Base-by-base conservation (phyloP, 2,888 invertebrate species). In the Diplolepis rosae region DNA sequence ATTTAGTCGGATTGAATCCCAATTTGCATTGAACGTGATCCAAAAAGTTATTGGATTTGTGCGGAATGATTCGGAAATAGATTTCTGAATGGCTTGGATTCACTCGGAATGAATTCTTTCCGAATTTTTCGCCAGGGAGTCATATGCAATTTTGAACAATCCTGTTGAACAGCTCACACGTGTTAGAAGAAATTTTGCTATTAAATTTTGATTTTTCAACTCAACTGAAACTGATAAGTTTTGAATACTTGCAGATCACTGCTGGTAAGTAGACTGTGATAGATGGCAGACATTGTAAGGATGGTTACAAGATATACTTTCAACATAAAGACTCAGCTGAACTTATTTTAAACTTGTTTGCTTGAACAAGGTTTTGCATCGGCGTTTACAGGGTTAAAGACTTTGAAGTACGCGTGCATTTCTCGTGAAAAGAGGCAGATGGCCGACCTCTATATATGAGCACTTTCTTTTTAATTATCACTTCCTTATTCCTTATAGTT, bases 381-480 rank as follows among this genome's bases (percentile, higher is more conserved):
- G 45, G 9, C 45, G 45, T 18, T 45, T 45, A 18, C 56, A 56
- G 35, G 56, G 56, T 56, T 56, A 56, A 56, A 56, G 39, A 39
- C 39, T 61, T 61, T 22, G 22, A 39, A 35, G 61, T 39, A 13
- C 61, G 39, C 39, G 61, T 61, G 35, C 39, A 24, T 39, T 61
- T 39, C 61, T 61, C 35, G 32, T 18, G 45, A 18, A 61, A 39
- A 39, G 35, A 61, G 61, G 75, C 77, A 69, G 73, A 77, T 76
- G 74, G 72, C 67, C 69, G 68, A 74, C 66, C 72, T 66, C 73
- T 69, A 72, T 66, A 71, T 56, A 72, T 69, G 75, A 73, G 69
- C 72, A 72, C 75, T 73, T 80, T 78, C 73, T 80, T 80, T 80
- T 80, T 80, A 80, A 80, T 80, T 80, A 80, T 79, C 75, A 72